Percentiles rank a stretch among this genome's conserved stretches.
These are phyloP conservation scores for Sthenelais limicola DNA, from an alignment of 2,888 invertebrate genomes.

Conservation along the genomic window DNA sequence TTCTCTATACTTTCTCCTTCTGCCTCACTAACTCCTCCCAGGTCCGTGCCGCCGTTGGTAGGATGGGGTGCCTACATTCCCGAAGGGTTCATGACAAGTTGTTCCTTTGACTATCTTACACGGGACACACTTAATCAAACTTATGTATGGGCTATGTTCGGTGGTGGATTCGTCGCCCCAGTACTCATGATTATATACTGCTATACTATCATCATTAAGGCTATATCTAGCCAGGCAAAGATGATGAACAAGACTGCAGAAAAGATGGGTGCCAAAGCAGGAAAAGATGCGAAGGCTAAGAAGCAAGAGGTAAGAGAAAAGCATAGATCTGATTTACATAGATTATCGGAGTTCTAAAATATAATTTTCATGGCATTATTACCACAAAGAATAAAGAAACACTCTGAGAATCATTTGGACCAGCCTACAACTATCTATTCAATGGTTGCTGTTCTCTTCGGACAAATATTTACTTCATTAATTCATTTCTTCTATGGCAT, in stretches of 20 bases:
- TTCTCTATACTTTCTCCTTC: too few species aligned
- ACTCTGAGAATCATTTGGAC: too few species aligned
- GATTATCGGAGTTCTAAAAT: too few species aligned
- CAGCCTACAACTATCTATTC: too few species aligned
- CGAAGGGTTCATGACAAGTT: slow-evolving; percentile 94
- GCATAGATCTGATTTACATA: too few species aligned
- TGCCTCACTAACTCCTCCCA: too few species aligned
- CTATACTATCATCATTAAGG: slow-evolving; percentile 90
- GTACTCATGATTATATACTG: slow-evolving; percentile 87
- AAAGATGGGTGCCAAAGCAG: slow-evolving; percentile 54
- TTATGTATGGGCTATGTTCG: slow-evolving; percentile 46
- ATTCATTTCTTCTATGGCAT: too few species aligned
- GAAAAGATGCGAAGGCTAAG: slow-evolving; percentile 1
- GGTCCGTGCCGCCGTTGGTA: slow-evolving; percentile 46
- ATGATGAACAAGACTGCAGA: slow-evolving; percentile 74
- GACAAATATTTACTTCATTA: too few species aligned
- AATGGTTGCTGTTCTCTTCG: too few species aligned
- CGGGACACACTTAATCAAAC: slow-evolving; percentile 63
- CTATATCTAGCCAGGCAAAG: slow-evolving; percentile 70
- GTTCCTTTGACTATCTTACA: slow-evolving; percentile 89
- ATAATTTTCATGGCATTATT: too few species aligned
- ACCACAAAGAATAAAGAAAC: too few species aligned
- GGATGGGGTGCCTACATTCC: slow-evolving; percentile 87
- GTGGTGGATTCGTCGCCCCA: slow-evolving; percentile 83
- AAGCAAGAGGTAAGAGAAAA: slow-evolving; percentile 36